A percentile compares a stretch with the other conserved stretches of the same genome.
Evolutionary conservation across 2,888 invertebrate genomes (phyloP).

Genomic region (Dicranocentrus wangi): DNA sequence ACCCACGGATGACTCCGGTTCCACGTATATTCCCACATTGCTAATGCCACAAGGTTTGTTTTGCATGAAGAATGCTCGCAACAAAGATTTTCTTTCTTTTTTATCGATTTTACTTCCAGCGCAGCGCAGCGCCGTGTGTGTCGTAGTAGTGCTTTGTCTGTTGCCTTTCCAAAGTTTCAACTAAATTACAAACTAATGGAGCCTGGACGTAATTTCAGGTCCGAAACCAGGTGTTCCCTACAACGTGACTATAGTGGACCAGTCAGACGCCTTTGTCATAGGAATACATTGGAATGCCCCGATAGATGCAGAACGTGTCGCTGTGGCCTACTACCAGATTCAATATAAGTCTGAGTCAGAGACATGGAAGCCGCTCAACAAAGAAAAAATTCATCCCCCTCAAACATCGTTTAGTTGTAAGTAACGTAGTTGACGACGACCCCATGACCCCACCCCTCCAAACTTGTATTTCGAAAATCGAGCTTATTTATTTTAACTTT

Average conservation of each 20-base stretch:
- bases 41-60: slow-evolving; percentile 83
- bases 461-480: neutral
- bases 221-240: slow-evolving; percentile 93
- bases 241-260: slow-evolving; percentile 91
- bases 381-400: slow-evolving; percentile 90
- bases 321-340: slow-evolving; percentile 90
- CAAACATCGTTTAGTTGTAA: slow-evolving; percentile 90
- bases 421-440: too few relatives aligned
- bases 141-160: too few relatives aligned
- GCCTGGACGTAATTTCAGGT: too few relatives aligned
- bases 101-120: neutral
- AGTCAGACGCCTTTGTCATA: slow-evolving; percentile 91
- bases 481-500: neutral
- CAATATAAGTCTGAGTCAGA: slow-evolving; percentile 90
- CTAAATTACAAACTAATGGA: too few relatives aligned
- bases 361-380: slow-evolving; percentile 90
- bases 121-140: too few relatives aligned
- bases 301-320: slow-evolving; percentile 83
- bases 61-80: neutral
- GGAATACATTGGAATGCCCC: slow-evolving; percentile 87
- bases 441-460: neutral
- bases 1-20: slow-evolving; percentile 85
- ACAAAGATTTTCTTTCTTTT: neutral
- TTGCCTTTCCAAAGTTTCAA: too few relatives aligned
- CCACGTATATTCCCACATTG: slow-evolving; percentile 82